phyloP scores from a whole-genome alignment of 2,797 vertebrate genomes.

The Ptychobarbus kaznakovi region DNA sequence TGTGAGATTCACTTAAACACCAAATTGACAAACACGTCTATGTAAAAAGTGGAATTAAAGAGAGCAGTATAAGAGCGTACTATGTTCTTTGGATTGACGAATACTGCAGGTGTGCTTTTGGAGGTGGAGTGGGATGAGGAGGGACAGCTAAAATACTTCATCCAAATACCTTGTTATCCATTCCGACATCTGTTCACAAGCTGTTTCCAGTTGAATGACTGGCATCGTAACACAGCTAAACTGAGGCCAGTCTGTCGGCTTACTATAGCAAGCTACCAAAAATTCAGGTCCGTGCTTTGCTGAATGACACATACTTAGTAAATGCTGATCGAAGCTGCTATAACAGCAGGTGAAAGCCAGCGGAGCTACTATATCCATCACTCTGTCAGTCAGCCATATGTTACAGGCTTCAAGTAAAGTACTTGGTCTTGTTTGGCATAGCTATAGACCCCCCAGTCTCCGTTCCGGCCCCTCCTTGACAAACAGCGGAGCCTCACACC shows the following conservation, averaged over 20 bases:
- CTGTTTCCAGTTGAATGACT: slow-evolving; percentile 39
- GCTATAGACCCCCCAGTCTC: slow-evolving; percentile 46
- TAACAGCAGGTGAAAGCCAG: slow-evolving; percentile 20
- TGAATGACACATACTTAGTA: slow-evolving; percentile 30
- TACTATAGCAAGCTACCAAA: slow-evolving; percentile 3
- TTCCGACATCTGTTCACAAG: slow-evolving; percentile 22
- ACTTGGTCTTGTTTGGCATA: slow-evolving; percentile 64
- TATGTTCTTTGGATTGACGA: slow-evolving; percentile 5
- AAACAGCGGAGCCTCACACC: slow-evolving; percentile 77
- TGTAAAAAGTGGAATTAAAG: neutral
- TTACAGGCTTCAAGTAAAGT: slow-evolving; percentile 49
- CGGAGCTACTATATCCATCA: slow-evolving; percentile 32
- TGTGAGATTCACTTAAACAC: slow-evolving; percentile 16
- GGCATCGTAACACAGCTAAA: slow-evolving; percentile 23
- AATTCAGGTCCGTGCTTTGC: slow-evolving; percentile 14
- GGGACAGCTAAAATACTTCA: slow-evolving; percentile 34
- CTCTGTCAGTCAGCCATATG: slow-evolving; percentile 37
- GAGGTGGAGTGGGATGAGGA: neutral
- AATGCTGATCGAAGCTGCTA: slow-evolving; percentile 22
- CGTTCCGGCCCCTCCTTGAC: slow-evolving; percentile 14
- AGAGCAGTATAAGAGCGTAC: neutral
- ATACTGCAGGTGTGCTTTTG: slow-evolving; percentile 19
- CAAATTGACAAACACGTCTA: neutral
- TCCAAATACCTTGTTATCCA: slow-evolving; percentile 14
- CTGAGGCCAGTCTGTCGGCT: neutral